Conservation (phyloP, 2,888 invertebrate species). For the Therioaphis trifolii region DNA sequence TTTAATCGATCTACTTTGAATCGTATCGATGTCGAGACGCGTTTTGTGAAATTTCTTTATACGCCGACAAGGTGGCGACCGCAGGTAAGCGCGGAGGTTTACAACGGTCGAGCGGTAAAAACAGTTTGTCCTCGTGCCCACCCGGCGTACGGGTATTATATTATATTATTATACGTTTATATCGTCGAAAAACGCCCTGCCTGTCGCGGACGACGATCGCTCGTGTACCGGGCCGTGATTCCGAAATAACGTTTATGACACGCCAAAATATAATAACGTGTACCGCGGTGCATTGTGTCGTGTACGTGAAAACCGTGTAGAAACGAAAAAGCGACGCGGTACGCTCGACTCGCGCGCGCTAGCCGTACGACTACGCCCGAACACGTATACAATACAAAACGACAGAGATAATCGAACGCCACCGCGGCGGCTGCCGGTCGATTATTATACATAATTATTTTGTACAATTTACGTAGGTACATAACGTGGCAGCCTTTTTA, state of each 20-base stretch:
- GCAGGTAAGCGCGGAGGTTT: too few species aligned
- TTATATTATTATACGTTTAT: background rate
- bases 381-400: background rate
- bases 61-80: too few species aligned
- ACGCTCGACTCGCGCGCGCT: background rate
- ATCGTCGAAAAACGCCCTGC: background rate
- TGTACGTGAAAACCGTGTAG: slow-evolving; percentile 29
- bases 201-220: background rate
- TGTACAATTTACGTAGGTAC: too few species aligned
- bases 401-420: background rate
- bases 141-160: background rate
- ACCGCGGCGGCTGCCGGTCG: background rate
- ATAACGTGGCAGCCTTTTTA: background rate
- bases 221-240: too few species aligned
- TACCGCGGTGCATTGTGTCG: background rate
- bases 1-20: too few species aligned
- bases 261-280: too few species aligned
- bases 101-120: too few species aligned
- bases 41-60: too few species aligned
- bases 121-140: background rate
- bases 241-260: too few species aligned
- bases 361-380: too few species aligned
- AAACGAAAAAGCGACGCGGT: slow-evolving; percentile 1
- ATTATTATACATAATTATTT: too few species aligned
- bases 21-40: too few species aligned